Conservation (phyloP, 2,113 vertebrate genomes). For the Ginglymostoma cirratum region DNA sequence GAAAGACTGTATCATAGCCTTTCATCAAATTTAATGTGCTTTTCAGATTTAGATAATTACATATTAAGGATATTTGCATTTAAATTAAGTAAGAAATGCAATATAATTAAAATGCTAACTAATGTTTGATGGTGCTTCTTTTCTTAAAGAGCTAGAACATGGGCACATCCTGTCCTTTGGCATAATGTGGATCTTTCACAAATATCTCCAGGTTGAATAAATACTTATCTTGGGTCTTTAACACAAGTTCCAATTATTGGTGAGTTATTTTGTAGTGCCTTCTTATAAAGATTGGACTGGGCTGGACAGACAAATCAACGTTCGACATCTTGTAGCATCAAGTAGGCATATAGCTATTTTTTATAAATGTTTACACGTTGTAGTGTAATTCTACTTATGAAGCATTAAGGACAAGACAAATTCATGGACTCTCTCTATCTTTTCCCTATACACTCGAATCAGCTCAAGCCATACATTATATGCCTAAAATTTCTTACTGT, state of each 20-base stretch:
- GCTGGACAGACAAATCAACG: background rate
- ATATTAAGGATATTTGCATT: slow-evolving; percentile 29
- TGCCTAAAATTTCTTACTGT: background rate
- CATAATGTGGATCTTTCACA: background rate
- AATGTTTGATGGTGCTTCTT: slow-evolving; percentile 17
- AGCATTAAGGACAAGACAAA: no score
- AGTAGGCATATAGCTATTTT: background rate
- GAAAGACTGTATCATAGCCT: background rate
- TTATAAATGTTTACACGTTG: background rate
- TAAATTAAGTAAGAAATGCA: slow-evolving; percentile 32
- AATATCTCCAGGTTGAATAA: background rate
- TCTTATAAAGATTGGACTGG: background rate
- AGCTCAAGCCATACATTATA: background rate
- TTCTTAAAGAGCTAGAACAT: background rate
- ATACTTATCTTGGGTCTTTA: background rate
- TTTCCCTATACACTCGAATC: background rate
- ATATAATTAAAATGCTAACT: slow-evolving; percentile 32
- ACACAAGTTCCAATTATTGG: background rate
- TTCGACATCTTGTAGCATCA: background rate
- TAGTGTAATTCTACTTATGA: background rate
- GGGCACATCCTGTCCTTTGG: background rate
- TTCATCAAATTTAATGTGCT: slow-evolving; percentile 31
- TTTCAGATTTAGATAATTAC: slow-evolving; percentile 31
- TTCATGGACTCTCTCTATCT: background rate
- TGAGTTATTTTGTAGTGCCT: background rate